Evolutionary conservation across 2,888 invertebrate species (phyloP).

Genomic region (Lissocephala sabroskyi): DNA sequence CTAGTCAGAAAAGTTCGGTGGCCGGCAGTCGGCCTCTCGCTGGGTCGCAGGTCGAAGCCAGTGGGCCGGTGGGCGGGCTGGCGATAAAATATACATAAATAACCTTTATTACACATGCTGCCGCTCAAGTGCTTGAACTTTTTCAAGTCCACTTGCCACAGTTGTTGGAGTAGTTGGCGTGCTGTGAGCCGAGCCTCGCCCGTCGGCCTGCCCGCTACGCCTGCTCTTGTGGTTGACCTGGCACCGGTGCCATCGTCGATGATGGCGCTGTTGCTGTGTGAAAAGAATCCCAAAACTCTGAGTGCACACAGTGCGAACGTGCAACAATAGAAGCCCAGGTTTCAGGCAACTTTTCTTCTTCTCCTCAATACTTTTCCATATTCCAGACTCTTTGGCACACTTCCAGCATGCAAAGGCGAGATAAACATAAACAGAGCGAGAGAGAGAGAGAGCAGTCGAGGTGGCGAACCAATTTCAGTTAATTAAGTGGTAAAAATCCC

Average conservation of each 20-base stretch:
- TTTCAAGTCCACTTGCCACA: slow-evolving; percentile 60
- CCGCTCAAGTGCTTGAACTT: slow-evolving; percentile 57
- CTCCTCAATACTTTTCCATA: too few species aligned
- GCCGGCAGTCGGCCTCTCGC: background rate
- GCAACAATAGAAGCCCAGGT: slow-evolving; percentile 1
- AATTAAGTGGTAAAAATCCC: slow-evolving; percentile 41
- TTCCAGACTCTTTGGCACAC: too few species aligned
- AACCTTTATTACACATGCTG: slow-evolving; percentile 62
- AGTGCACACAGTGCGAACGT: slow-evolving; percentile 2
- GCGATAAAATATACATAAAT: slow-evolving; percentile 60
- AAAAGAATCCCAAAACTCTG: slow-evolving; percentile 1
- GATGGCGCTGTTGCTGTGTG: slow-evolving; percentile 15
- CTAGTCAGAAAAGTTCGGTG: slow-evolving; percentile 36
- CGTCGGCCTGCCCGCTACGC: too few species aligned
- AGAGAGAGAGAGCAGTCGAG: too few species aligned
- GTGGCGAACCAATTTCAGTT: slow-evolving; percentile 50
- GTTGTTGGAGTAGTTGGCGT: slow-evolving; percentile 47
- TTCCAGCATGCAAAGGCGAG: too few species aligned
- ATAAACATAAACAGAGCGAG: too few species aligned
- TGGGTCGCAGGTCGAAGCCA: slow-evolving; percentile 2
- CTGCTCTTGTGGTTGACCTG: background rate
- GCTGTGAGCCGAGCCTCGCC: slow-evolving; percentile 4
- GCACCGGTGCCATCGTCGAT: slow-evolving; percentile 8
- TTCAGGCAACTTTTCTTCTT: too few species aligned
- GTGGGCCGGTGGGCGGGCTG: slow-evolving; percentile 2